Conservation (phyloP, 2,113 vertebrate genomes). For the Serilophus lunatus region DNA sequence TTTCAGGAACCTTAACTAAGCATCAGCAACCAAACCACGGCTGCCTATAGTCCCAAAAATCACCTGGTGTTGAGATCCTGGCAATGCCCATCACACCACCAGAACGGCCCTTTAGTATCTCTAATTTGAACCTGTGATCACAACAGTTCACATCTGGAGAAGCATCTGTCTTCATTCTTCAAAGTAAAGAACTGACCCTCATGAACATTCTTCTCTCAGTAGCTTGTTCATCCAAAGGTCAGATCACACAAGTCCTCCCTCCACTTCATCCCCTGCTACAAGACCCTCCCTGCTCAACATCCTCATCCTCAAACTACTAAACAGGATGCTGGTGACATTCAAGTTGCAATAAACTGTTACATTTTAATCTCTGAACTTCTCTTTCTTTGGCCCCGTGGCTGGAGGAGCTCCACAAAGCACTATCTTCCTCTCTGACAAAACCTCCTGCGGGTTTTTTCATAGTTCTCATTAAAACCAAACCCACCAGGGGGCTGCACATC, state of each 20-base stretch:
- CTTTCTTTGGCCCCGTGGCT: not conserved
- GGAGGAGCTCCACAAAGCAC: not conserved
- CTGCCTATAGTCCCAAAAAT: not conserved
- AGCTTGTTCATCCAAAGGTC: not conserved
- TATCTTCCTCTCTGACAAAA: not conserved
- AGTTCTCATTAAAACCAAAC: not conserved
- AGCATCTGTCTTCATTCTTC: not conserved
- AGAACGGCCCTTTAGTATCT: not conserved
- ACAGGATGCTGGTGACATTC: not conserved
- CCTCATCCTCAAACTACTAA: not conserved
- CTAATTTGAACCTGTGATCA: not conserved
- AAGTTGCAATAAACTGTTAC: not conserved
- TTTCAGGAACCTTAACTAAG: not conserved
- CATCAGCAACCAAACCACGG: not conserved
- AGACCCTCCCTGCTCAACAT: not conserved
- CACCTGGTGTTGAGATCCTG: not conserved
- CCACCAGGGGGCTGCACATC: not conserved
- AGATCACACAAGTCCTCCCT: not conserved
- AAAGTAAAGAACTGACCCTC: not conserved
- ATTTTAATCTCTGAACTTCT: not conserved
- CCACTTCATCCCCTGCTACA: not conserved
- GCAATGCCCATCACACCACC: not conserved
- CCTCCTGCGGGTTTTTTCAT: not conserved
- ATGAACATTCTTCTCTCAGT: rapidly evolving
- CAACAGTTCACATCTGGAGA: not conserved